Evolutionary conservation across 2,888 invertebrate genomes (phyloP).

Genomic region (Drosophila kokeensis): DNA sequence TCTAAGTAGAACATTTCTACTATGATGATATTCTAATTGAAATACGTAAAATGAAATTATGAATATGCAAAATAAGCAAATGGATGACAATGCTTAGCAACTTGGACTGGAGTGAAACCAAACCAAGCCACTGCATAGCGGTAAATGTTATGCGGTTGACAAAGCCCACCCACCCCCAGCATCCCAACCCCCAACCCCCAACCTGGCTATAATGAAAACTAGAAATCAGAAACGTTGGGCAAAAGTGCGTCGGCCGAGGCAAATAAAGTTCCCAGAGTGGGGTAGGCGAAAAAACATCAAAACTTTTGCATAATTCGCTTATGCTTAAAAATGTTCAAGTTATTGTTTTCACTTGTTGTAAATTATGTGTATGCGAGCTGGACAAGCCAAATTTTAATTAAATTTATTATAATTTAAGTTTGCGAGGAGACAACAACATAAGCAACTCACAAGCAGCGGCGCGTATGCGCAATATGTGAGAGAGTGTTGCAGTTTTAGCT

Average conservation of each 20-base stretch:
- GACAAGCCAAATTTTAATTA: constrained; percentile 71
- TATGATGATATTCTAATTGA: constrained; percentile 81
- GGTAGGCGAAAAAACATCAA: constrained; percentile 64
- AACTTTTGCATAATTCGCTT: constrained; percentile 80
- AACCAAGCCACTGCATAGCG: constrained; percentile 59
- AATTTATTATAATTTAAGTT: constrained; percentile 74
- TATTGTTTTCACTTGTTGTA: constrained; percentile 58
- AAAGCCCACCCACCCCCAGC: constrained; percentile 9
- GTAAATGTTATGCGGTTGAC: constrained; percentile 67
- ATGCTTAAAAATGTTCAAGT: constrained; percentile 77
- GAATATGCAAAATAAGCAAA: constrained; percentile 82
- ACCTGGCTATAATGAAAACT: constrained; percentile 68
- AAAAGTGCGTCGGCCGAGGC: constrained; percentile 54
- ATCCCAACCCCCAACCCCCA: neutral
- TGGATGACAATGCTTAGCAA: constrained; percentile 81
- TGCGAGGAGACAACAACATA: constrained; percentile 21
- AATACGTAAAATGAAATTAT: constrained; percentile 81
- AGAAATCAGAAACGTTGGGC: constrained; percentile 70
- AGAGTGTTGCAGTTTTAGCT: constrained; percentile 14
- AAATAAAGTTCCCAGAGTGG: constrained; percentile 4
- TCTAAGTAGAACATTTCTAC: constrained; percentile 61
- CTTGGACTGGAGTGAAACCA: constrained; percentile 50
- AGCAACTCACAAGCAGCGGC: constrained; percentile 19
- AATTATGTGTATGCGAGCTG: constrained; percentile 40
- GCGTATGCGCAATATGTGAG: constrained; percentile 45